A percentile compares a stretch with the other conserved stretches of the same genome.
phyloP scores from a whole-genome alignment of 2,888 invertebrate species.

The Idaea straminata region DNA sequence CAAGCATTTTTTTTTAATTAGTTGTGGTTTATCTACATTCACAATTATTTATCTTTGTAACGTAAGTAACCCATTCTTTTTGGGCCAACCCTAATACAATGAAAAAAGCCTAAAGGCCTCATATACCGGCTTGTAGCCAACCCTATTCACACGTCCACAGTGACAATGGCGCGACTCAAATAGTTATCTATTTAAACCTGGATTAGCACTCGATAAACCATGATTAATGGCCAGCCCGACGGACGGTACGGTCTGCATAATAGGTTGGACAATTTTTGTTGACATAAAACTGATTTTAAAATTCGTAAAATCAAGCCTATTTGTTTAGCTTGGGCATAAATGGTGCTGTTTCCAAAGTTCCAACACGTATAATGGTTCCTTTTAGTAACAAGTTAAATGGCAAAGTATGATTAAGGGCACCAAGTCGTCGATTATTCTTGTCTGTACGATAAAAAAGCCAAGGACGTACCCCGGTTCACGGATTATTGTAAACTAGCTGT shows the following conservation, averaged over 20 bases:
- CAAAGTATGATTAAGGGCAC: too few relatives aligned
- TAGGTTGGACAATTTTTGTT: slow-evolving; percentile 7
- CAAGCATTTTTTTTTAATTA: too few relatives aligned
- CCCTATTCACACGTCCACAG: slow-evolving; percentile 43
- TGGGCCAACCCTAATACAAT: neutral
- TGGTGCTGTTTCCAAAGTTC: too few relatives aligned
- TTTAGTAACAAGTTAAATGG: too few relatives aligned
- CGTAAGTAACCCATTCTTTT: neutral
- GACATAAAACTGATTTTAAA: neutral
- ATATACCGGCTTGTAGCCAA: slow-evolving; percentile 27
- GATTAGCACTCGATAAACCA: slow-evolving; percentile 81
- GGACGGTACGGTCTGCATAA: slow-evolving; percentile 59
- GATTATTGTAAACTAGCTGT: too few relatives aligned
- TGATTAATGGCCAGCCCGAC: slow-evolving; percentile 75
- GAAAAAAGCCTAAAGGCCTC: slow-evolving; percentile 5
- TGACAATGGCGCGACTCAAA: slow-evolving; percentile 70
- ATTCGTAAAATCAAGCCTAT: too few relatives aligned
- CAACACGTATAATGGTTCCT: too few relatives aligned
- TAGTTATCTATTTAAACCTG: slow-evolving; percentile 82
- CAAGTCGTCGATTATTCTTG: too few relatives aligned
- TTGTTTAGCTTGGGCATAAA: too few relatives aligned
- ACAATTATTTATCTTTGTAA: neutral
- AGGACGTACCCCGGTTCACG: too few relatives aligned
- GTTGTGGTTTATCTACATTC: too few relatives aligned
- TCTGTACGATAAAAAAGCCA: too few relatives aligned